phyloP scores from a whole-genome alignment of 1,140 invertebrate genomes.

The Harlomillsia oculata region DNA sequence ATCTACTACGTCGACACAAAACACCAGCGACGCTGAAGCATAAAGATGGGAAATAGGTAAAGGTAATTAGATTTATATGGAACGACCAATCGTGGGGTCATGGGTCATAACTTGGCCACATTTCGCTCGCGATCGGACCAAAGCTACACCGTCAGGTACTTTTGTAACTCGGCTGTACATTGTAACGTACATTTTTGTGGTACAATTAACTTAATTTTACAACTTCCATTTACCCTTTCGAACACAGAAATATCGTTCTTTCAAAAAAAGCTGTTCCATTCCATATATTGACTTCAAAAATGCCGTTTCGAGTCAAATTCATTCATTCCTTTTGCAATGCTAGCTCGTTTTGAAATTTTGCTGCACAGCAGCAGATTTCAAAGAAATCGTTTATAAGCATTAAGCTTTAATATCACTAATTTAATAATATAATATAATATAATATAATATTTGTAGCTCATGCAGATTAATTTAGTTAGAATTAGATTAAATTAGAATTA shows the following conservation, averaged over 20 bases:
- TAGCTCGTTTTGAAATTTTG: slow-evolving; percentile 3
- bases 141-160: slow-evolving; percentile 30
- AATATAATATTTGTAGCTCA: no score
- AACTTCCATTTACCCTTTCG: neutral
- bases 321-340: neutral
- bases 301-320: neutral
- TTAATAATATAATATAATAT: no score
- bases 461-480: no score
- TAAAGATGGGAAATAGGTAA: neutral
- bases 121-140: slow-evolving; percentile 21
- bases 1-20: no score
- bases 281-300: neutral
- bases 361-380: no score
- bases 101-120: slow-evolving; percentile 16
- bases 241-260: neutral
- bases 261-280: neutral
- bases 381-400: no score
- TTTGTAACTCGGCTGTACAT: slow-evolving; percentile 27
- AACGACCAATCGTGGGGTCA: neutral
- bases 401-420: no score
- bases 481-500: no score
- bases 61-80: neutral
- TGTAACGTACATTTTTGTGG: slow-evolving; percentile 7
- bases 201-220: slow-evolving; percentile 5
- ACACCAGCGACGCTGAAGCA: no score